Conservation (phyloP, 2,113 vertebrate species). For the Cyphomyrus plagiostoma region DNA sequence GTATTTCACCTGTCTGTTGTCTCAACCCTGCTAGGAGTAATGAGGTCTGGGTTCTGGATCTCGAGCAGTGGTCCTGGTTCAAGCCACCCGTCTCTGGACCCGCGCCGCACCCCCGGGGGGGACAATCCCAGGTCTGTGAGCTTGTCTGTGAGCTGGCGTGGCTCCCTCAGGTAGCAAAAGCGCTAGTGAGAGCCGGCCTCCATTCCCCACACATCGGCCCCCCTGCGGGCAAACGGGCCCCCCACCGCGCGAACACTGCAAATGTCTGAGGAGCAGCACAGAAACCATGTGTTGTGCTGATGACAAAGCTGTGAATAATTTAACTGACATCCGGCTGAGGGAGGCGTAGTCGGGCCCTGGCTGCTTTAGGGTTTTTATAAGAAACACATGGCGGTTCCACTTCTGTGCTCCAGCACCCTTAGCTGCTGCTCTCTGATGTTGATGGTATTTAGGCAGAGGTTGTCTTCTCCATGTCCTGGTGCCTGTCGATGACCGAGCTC, state of each 20-base stretch:
- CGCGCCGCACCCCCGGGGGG: slow-evolving; percentile 84
- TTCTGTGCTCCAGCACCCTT: background rate
- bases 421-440: background rate
- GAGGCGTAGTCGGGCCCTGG: background rate
- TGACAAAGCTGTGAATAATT: background rate
- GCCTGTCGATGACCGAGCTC: background rate
- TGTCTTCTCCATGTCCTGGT: background rate
- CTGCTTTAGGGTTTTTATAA: background rate
- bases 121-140: slow-evolving; percentile 84
- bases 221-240: background rate
- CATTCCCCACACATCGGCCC: background rate
- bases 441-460: background rate
- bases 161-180: background rate
- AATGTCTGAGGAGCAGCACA: background rate
- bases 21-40: slow-evolving; percentile 74
- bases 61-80: slow-evolving; percentile 97
- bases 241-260: accelerated
- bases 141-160: background rate
- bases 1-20: slow-evolving; percentile 24
- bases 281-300: background rate
- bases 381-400: background rate
- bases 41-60: slow-evolving; percentile 91
- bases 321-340: background rate
- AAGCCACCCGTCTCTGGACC: slow-evolving; percentile 80
- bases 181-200: background rate